Conservation (phyloP, 1,140 invertebrate species). For the Pantala flavescens region DNA sequence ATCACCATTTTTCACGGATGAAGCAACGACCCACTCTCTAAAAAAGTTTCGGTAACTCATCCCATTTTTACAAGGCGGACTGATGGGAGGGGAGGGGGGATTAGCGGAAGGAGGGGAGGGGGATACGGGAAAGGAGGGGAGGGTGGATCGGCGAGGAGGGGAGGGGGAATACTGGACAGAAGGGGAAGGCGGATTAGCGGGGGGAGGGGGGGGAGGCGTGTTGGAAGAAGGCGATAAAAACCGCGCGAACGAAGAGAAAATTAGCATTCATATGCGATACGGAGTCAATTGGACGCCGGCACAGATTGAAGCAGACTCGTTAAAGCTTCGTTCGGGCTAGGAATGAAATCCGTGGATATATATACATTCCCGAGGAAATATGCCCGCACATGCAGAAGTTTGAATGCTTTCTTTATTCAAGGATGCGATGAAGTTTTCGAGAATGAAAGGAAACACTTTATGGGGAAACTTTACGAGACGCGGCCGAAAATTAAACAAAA, state of each 20-base stretch:
- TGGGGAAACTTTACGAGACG: too few relatives aligned
- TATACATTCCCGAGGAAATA: conserved; percentile 9
- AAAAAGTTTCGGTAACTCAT: conserved; percentile 6
- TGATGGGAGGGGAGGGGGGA: not conserved
- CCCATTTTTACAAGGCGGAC: not conserved
- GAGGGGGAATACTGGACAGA: not conserved
- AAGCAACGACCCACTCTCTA: not conserved
- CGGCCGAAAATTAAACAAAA: too few relatives aligned
- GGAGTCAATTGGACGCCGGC: conserved; percentile 1
- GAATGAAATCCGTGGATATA: conserved; percentile 1
- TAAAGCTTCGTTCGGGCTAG: not conserved
- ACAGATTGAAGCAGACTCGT: not conserved
- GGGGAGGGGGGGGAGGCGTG: not conserved
- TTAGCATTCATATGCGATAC: conserved; percentile 2
- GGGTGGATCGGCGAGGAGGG: not conserved
- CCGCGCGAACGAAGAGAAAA: not conserved
- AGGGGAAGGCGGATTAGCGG: not conserved
- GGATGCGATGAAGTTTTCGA: too few relatives aligned
- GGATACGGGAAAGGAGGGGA: not conserved
- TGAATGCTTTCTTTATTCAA: not conserved
- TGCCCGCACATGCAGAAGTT: not conserved
- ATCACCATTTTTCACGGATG: conserved; percentile 5
- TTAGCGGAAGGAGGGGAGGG: not conserved
- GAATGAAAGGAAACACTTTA: too few relatives aligned
- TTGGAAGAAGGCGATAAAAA: not conserved